phyloP scores from a whole-genome alignment of 64 coral and sea anemone genomes.

The Anthopleura sola region DNA sequence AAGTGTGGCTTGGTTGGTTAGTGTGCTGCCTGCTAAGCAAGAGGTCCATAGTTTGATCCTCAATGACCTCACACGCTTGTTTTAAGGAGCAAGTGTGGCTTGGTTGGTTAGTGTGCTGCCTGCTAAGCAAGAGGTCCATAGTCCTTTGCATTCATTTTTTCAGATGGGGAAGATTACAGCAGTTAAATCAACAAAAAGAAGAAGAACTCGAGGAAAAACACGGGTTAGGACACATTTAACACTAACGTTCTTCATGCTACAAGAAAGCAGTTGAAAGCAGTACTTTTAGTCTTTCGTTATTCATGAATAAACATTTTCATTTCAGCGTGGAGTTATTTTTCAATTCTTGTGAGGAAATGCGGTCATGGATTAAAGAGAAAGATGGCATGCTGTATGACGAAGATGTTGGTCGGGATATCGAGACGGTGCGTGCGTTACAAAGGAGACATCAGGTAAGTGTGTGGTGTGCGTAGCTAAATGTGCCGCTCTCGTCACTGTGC shows the following conservation, averaged over 20 bases:
- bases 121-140: too few species aligned
- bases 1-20: too few species aligned
- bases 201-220: constrained; percentile 91
- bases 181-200: constrained; percentile 67
- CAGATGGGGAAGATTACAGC: constrained; percentile 84
- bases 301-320: neutral
- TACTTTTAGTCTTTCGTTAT: too few species aligned
- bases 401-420: constrained; percentile 74
- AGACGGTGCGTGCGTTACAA: constrained; percentile 85
- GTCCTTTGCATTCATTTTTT: neutral
- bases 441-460: constrained; percentile 73
- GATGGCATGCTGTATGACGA: constrained; percentile 52
- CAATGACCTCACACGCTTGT: too few species aligned
- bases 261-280: too few species aligned
- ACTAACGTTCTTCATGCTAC: neutral
- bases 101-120: too few species aligned
- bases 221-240: constrained; percentile 29
- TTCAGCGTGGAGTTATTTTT: constrained; percentile 82
- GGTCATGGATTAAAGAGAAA: constrained; percentile 87
- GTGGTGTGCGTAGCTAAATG: too few species aligned
- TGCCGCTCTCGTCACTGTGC: too few species aligned
- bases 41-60: too few species aligned
- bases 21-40: too few species aligned
- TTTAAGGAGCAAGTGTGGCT: too few species aligned
- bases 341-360: constrained; percentile 84